phyloP scores from a whole-genome alignment of 2,113 vertebrate genomes.

The Opisthocomus hoazin region DNA sequence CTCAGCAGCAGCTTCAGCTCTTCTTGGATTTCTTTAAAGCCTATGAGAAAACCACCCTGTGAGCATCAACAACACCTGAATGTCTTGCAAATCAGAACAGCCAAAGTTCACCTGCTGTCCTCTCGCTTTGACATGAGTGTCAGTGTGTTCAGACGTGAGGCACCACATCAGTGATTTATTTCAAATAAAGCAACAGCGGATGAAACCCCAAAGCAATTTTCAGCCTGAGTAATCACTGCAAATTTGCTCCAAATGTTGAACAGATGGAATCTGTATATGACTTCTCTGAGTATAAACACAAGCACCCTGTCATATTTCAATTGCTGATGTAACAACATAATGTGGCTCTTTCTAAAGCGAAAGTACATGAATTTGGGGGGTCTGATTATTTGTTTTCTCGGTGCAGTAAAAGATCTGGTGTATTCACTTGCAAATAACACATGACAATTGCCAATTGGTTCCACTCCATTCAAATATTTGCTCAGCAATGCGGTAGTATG shows the following conservation, averaged over 20 bases:
- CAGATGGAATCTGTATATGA: conserved; percentile 55
- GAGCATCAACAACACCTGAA: background rate
- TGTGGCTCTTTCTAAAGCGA: background rate
- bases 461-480: background rate
- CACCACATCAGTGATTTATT: background rate
- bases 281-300: conserved; percentile 41
- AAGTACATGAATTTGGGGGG: conserved; percentile 32
- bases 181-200: conserved; percentile 39
- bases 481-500: background rate
- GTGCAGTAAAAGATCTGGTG: background rate
- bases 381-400: conserved; percentile 34
- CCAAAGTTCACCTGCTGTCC: conserved; percentile 21
- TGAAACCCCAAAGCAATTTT: conserved; percentile 59
- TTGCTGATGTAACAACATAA: conserved; percentile 41
- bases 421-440: background rate
- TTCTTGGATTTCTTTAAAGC: background rate
- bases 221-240: conserved; percentile 43
- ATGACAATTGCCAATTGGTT: background rate
- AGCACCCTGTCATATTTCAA: conserved; percentile 26
- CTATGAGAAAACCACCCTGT: background rate
- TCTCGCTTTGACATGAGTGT: background rate
- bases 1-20: background rate
- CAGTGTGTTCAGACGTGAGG: background rate
- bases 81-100: background rate
- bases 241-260: conserved; percentile 60